These are phyloP conservation scores for Notiomystis cincta DNA, from an alignment of 2,113 vertebrate genomes.

Conservation along the genomic window DNA sequence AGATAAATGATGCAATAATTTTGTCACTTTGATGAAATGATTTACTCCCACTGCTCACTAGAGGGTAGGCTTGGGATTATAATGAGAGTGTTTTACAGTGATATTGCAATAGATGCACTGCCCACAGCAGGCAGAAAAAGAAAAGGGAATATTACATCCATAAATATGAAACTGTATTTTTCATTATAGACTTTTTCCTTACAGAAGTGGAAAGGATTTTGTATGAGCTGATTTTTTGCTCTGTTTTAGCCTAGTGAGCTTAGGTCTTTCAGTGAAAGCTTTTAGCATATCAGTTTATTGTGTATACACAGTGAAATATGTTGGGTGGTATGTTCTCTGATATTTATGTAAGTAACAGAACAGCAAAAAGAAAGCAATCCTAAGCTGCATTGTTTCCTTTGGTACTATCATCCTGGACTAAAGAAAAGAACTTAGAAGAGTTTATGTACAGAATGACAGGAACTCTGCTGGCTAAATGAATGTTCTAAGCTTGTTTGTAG, in stretches of 20 bases:
- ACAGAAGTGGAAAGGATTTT: background rate
- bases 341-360: background rate
- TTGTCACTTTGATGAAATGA: background rate
- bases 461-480: background rate
- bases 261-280: background rate
- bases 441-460: background rate
- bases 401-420: background rate
- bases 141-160: background rate
- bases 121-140: background rate
- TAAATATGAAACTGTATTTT: background rate
- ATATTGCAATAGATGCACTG: background rate
- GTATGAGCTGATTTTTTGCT: background rate
- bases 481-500: background rate
- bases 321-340: background rate
- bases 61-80: constrained; percentile 66
- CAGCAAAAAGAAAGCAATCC: background rate
- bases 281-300: background rate
- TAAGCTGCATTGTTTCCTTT: background rate
- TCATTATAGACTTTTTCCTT: background rate
- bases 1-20: background rate
- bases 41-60: constrained; percentile 58
- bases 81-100: background rate
- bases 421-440: background rate
- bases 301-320: background rate
- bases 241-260: background rate